Evolutionary conservation across 35 echinoderm and acorn worm genomes (phyloP), one percentile per base, ranked within the genome.

Genomic region (Stichopus chloronotus): DNA sequence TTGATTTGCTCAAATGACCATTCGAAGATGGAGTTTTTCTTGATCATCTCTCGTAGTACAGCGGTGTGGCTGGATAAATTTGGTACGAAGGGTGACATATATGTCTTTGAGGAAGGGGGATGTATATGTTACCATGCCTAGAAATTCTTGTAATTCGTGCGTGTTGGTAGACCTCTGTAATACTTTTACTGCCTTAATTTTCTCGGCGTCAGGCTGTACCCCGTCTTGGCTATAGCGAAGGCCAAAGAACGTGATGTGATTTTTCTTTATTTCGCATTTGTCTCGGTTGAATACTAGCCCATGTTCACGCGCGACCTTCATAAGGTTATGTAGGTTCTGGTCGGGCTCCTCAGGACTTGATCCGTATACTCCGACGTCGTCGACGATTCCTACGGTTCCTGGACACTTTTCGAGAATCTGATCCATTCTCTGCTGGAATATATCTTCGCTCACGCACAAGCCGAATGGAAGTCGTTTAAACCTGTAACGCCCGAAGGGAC

Each of bases 401-500:
- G 92, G 72, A 57, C 92, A 93, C 7, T 16, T 56, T 22, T 88
- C 72, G 30, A 88, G 63, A 4, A 88, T 93, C 55, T 93, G 56
- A 25, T 93, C 86, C 85, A 87, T 93, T 59, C 59, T 88, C 4
- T 52, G 11, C 21, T 93, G 84, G 60, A 88, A 93, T 57, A 93
- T 53, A 61, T 88, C 92, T 63, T 93, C 83, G 25, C 83, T 88
- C 23, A 88, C 61, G 19, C 65, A 68, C n/a, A 93, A 55, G 22
- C 92, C 92, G 19, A 93, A 93, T 22, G 92, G 92, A 8, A 93
- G 63, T 88, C 92, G 63, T 58, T 79, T 52, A 55, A 88, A 93
- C 4, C 92, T 17, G 54, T 88, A 93, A 4, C 83, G 55, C 9
- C 71, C 84, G 13, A 93, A 97, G 8, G 93, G 93, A 65, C 82